These are phyloP conservation scores for Carassius carassius DNA, from an alignment of 2,113 vertebrate species.

Conservation along the genomic window DNA sequence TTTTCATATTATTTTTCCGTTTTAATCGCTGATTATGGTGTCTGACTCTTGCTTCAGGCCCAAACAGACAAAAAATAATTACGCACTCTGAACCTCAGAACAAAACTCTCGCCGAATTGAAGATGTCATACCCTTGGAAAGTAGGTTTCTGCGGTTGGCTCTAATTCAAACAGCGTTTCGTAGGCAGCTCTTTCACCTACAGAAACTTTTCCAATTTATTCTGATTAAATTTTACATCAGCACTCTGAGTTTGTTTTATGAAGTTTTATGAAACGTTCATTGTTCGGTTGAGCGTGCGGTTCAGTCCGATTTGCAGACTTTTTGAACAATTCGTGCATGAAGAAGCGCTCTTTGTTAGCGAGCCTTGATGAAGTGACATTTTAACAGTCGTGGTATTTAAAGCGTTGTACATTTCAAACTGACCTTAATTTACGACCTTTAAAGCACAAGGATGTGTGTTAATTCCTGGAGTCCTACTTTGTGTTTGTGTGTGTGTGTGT, in stretches of 20 bases:
- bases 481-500: constrained; percentile 49
- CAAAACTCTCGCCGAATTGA: constrained; percentile 43
- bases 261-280: constrained; percentile 4
- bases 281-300: not conserved
- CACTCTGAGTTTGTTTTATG: not conserved
- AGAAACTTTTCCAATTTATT: constrained; percentile 39
- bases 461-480: constrained; percentile 23
- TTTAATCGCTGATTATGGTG: constrained; percentile 53
- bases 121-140: constrained; percentile 29
- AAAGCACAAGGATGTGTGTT: constrained; percentile 37
- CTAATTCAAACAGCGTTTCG: constrained; percentile 36
- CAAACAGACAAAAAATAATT: constrained; percentile 58
- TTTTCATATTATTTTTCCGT: constrained; percentile 51
- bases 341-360: not conserved
- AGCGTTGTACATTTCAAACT: constrained; percentile 62
- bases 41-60: constrained; percentile 55
- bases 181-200: constrained; percentile 15
- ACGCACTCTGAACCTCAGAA: constrained; percentile 43
- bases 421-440: constrained; percentile 69
- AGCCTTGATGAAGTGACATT: constrained; percentile 68
- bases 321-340: not conserved
- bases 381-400: constrained; percentile 72
- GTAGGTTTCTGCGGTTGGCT: constrained; percentile 27
- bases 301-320: not conserved
- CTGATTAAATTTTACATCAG: constrained; percentile 39